Conservation (phyloP, 2,113 vertebrate species). For the Cavia porcellus region DNA sequence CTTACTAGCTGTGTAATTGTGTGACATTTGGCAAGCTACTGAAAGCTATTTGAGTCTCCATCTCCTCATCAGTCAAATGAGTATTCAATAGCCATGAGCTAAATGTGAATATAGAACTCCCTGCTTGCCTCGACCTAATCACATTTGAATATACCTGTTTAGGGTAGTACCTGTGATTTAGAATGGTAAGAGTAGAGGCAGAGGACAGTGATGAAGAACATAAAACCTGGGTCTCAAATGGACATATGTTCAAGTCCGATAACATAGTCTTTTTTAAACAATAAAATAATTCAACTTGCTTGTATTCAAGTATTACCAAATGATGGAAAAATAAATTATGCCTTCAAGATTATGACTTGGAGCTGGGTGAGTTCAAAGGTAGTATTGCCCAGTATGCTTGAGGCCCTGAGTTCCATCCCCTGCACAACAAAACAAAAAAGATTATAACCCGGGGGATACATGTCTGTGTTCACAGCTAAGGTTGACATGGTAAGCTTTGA, state of each 20-base stretch:
- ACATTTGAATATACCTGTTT: conserved; percentile 25
- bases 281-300: conserved; percentile 53
- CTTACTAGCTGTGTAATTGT: conserved; percentile 69
- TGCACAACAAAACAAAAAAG: not conserved
- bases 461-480: not conserved
- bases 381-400: not conserved
- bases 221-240: not conserved
- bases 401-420: not conserved
- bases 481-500: conserved; percentile 44
- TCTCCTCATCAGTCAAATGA: conserved; percentile 75
- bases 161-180: not conserved
- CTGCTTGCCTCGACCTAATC: conserved; percentile 45
- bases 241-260: not conserved
- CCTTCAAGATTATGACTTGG: conserved; percentile 18
- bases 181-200: not conserved
- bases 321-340: conserved; percentile 36
- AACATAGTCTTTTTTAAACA: not conserved
- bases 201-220: not conserved
- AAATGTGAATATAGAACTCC: conserved; percentile 68
- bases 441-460: not conserved
- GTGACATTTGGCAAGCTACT: conserved; percentile 74
- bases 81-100: conserved; percentile 70
- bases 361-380: not conserved
- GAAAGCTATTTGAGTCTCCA: conserved; percentile 76
- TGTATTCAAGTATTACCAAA: not conserved